phyloP scores from a whole-genome alignment of 2,888 invertebrate genomes.

The Platerodrilus igneus region DNA sequence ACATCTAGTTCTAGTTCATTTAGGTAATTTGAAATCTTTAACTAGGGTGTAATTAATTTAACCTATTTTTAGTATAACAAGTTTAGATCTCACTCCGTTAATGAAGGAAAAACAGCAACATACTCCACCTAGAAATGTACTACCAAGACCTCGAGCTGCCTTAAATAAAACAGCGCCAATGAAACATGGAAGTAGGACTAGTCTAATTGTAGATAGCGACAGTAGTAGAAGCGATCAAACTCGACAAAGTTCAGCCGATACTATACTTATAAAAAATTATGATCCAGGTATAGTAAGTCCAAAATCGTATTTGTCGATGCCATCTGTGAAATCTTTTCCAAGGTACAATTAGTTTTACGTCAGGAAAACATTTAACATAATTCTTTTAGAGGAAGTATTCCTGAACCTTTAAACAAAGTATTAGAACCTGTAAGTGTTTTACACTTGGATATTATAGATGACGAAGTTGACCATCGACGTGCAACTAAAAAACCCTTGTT shows the following conservation, averaged over 20 bases:
- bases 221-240: constrained; percentile 36
- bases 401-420: constrained; percentile 73
- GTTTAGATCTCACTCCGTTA: constrained; percentile 44
- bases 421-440: constrained; percentile 74
- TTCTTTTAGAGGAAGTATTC: constrained; percentile 59
- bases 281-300: constrained; percentile 50
- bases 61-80: constrained; percentile 33
- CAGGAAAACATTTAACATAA: constrained; percentile 3
- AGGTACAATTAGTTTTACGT: constrained; percentile 49
- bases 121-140: constrained; percentile 35
- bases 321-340: constrained; percentile 79
- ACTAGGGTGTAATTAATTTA: neutral
- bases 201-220: constrained; percentile 28
- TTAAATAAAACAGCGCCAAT: constrained; percentile 43
- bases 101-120: constrained; percentile 37
- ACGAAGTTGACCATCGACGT: constrained; percentile 29
- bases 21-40: constrained; percentile 21
- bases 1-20: constrained; percentile 30
- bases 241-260: constrained; percentile 38
- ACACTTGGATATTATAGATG: constrained; percentile 57
- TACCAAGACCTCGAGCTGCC: constrained; percentile 40
- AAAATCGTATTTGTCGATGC: constrained; percentile 81
- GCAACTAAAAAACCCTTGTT: constrained; percentile 34
- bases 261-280: constrained; percentile 33
- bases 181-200: constrained; percentile 20